Conservation (phyloP, 37 sponge, comb jelly and placozoan genomes). For the Trichoplax adhaerens region DNA sequence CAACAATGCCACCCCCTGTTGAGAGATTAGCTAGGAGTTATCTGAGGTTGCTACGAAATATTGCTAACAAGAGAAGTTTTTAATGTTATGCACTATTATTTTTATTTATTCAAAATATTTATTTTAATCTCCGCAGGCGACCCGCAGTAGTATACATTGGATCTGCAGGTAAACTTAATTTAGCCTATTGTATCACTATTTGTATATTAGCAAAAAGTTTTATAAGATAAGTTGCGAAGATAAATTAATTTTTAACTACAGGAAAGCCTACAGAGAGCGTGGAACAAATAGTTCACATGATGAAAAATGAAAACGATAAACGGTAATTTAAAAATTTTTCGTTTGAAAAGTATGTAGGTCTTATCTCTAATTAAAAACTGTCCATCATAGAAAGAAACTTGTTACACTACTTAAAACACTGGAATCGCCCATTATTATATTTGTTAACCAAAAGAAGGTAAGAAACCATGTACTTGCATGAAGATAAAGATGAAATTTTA, state of each 20-base stretch:
- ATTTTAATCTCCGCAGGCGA: constrained; percentile 3
- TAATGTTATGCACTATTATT: too few species aligned
- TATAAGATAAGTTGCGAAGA: neutral
- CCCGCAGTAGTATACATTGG: constrained; percentile 96
- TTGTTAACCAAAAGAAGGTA: constrained; percentile 96
- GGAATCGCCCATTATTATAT: constrained; percentile 94
- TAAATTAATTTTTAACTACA: neutral
- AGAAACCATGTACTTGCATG: constrained; percentile 1
- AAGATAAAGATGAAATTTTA: neutral
- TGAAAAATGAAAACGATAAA: constrained; percentile 62
- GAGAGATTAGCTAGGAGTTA: constrained; percentile 82
- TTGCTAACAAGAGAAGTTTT: too few species aligned
- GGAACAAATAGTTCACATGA: constrained; percentile 74
- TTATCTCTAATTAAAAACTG: neutral
- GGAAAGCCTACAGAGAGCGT: constrained; percentile 69
- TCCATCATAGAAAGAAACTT: constrained; percentile 32
- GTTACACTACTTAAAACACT: constrained; percentile 39
- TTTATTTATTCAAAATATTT: too few species aligned
- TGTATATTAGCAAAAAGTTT: neutral
- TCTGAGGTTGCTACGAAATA: constrained; percentile 20
- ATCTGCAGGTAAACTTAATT: constrained; percentile 36
- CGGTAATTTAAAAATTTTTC: neutral
- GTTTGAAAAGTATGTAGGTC: constrained; percentile 1
- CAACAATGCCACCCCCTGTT: constrained; percentile 95
- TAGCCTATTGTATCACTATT: neutral